These are phyloP conservation scores for Agapornis canus DNA, from an alignment of 2,797 vertebrate species.

Conservation along the genomic window DNA sequence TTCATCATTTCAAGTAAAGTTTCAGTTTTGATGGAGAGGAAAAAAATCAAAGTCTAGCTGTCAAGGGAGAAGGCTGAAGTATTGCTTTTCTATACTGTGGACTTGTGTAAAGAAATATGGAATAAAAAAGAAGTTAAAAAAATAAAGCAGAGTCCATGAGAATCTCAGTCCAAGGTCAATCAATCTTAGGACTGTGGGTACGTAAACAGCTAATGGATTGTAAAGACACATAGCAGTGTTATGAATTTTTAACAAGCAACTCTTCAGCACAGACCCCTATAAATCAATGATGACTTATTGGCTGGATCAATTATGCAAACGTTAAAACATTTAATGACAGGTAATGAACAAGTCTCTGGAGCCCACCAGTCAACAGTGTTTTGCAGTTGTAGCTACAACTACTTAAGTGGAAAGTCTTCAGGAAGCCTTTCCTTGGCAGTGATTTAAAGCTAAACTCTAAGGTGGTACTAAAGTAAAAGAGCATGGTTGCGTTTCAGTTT, in stretches of 20 bases:
- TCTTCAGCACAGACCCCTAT: conserved; percentile 90
- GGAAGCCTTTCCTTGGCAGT: conserved; percentile 57
- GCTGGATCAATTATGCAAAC: conserved; percentile 99
- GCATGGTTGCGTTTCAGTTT: conserved; percentile 17
- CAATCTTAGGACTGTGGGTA: conserved; percentile 90
- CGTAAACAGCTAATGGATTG: conserved; percentile 98
- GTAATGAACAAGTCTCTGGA: conserved; percentile 94
- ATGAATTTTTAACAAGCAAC: conserved; percentile 98
- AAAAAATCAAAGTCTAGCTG: conserved; percentile 88
- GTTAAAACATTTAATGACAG: conserved; percentile 99
- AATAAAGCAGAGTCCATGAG: conserved; percentile 84
- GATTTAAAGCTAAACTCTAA: conserved; percentile 65
- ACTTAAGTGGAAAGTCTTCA: conserved; percentile 72
- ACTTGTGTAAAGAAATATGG: conserved; percentile 63
- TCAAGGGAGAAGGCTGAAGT: conserved; percentile 86
- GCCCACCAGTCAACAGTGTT: conserved; percentile 76
- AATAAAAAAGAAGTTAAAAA: neutral
- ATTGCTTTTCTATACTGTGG: conserved; percentile 90
- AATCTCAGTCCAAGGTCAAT: conserved; percentile 95
- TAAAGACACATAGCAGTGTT: conserved; percentile 91
- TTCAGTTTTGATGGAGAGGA: conserved; percentile 86
- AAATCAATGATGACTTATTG: conserved; percentile 99
- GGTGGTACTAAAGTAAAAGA: conserved; percentile 35
- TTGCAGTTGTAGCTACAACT: conserved; percentile 74
- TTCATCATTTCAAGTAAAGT: conserved; percentile 94